phyloP scores from a whole-genome alignment of 2,113 vertebrate species.

The Sigmodon hispidus region DNA sequence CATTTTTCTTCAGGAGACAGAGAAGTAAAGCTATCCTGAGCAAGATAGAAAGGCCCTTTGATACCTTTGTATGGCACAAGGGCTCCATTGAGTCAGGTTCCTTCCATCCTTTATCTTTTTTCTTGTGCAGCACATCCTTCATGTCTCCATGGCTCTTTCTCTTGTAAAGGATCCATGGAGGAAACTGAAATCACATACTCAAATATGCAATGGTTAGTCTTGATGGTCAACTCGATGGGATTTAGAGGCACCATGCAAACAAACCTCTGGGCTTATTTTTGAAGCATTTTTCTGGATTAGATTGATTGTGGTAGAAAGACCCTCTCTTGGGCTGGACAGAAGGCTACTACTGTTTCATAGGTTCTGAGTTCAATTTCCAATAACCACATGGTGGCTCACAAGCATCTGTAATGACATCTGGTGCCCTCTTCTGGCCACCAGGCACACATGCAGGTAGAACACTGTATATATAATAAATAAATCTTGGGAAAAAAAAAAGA shows the following conservation, averaged over 20 bases:
- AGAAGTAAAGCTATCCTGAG: background rate
- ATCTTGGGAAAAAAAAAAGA: too few species aligned
- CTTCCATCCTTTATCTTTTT: background rate
- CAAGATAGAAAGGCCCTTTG: background rate
- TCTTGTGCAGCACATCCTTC: background rate
- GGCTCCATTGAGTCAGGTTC: background rate
- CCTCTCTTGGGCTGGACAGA: too few species aligned
- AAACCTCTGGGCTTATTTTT: background rate
- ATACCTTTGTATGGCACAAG: background rate
- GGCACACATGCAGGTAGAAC: too few species aligned
- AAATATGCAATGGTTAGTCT: background rate
- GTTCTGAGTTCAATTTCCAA: too few species aligned
- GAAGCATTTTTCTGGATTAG: background rate
- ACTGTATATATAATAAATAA: too few species aligned
- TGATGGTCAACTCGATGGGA: background rate
- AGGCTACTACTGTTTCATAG: too few species aligned
- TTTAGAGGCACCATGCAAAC: background rate
- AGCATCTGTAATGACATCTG: too few species aligned
- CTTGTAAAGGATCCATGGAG: background rate
- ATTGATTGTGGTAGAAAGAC: background rate
- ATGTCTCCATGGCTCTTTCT: background rate
- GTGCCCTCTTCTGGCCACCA: too few species aligned
- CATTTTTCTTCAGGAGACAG: background rate
- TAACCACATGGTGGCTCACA: too few species aligned
- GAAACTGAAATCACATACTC: background rate